Conservation (phyloP, 2,888 invertebrate genomes). For the Scrobipalpa atriplicella region DNA sequence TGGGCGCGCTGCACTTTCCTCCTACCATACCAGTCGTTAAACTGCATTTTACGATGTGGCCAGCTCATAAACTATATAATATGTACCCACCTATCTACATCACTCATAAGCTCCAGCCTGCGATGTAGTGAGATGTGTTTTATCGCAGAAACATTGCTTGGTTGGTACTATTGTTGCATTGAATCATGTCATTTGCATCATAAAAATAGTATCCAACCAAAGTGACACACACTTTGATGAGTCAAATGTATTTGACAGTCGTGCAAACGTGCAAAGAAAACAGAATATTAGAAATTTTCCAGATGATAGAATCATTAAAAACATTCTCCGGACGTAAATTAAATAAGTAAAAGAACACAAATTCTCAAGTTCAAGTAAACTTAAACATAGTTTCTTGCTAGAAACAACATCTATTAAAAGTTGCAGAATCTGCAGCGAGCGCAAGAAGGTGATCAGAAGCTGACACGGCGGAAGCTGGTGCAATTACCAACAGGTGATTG, state of each 20-base stretch:
- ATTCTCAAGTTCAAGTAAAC: background rate
- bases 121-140: background rate
- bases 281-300: too few species aligned
- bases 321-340: too few species aligned
- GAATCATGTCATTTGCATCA: too few species aligned
- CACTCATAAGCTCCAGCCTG: background rate
- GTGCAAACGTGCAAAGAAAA: too few species aligned
- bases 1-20: slow-evolving; percentile 6
- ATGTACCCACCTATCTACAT: slow-evolving; percentile 4
- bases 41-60: slow-evolving; percentile 14
- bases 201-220: too few species aligned
- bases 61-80: slow-evolving; percentile 7
- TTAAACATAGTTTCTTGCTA: background rate
- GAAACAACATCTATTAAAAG: background rate
- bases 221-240: too few species aligned
- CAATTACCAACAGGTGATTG: background rate
- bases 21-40: slow-evolving; percentile 15
- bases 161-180: too few species aligned
- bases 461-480: slow-evolving; percentile 1
- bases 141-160: background rate
- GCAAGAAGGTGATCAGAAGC: background rate
- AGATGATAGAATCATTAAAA: too few species aligned
- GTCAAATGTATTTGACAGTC: too few species aligned
- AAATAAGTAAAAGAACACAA: background rate
- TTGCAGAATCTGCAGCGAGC: background rate